Conservation (phyloP, 2,888 invertebrate species). For the Macrophya annulata region DNA sequence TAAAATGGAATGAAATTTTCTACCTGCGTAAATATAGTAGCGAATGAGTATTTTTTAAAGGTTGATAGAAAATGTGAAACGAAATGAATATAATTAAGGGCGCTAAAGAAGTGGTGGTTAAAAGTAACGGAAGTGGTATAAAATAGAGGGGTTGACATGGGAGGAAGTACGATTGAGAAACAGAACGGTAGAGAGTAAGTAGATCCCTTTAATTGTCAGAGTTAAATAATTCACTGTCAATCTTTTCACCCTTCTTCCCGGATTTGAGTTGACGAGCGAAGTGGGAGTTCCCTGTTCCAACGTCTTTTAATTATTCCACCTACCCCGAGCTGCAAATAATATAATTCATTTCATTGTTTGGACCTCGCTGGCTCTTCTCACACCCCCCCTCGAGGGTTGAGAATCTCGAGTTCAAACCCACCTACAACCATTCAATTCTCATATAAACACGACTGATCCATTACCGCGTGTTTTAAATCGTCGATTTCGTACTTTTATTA, state of each 20-base stretch:
- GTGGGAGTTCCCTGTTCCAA: slow-evolving; percentile 57
- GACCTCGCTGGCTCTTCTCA: slow-evolving; percentile 61
- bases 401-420: slow-evolving; percentile 36
- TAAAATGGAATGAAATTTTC: not conserved
- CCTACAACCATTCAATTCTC: slow-evolving; percentile 56
- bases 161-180: slow-evolving; percentile 53
- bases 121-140: slow-evolving; percentile 36
- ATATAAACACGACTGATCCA: slow-evolving; percentile 52
- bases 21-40: not conserved
- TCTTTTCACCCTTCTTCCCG: slow-evolving; percentile 74
- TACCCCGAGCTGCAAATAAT: slow-evolving; percentile 71
- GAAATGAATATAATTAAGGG: not conserved
- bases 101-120: slow-evolving; percentile 18
- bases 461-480: slow-evolving; percentile 47
- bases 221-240: slow-evolving; percentile 78
- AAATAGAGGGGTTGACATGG: slow-evolving; percentile 11
- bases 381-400: slow-evolving; percentile 1
- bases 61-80: not conserved
- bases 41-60: not conserved
- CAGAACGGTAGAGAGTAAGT: slow-evolving; percentile 38
- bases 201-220: slow-evolving; percentile 73
- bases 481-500: not conserved
- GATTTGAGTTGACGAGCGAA: slow-evolving; percentile 61
- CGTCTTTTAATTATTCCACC: slow-evolving; percentile 75
- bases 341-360: slow-evolving; percentile 76